Evolutionary conservation across 1,140 invertebrate genomes (phyloP).

Genomic region (Caenorhabditis elegans): DNA sequence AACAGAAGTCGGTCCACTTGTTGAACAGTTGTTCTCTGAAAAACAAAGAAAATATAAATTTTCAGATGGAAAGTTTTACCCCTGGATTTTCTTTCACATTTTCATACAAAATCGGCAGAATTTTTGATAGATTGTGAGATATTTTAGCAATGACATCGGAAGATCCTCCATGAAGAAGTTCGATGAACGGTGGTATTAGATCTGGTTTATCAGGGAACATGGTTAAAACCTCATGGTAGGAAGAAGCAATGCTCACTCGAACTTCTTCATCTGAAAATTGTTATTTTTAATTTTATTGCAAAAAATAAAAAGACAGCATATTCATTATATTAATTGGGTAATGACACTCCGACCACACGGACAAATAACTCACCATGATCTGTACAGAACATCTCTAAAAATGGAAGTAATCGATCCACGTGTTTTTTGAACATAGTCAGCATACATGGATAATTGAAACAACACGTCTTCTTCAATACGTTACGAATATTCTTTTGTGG

Average conservation of each 20-base stretch:
- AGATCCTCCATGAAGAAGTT: conserved; percentile 59
- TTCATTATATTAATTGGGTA: too few relatives aligned
- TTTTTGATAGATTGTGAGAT: conserved; percentile 53
- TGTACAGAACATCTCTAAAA: conserved; percentile 52
- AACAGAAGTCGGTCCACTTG: conserved; percentile 60
- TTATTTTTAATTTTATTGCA: too few relatives aligned
- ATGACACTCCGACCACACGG: too few relatives aligned
- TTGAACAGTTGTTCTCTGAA: conserved; percentile 48
- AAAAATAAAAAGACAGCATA: too few relatives aligned
- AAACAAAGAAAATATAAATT: too few relatives aligned
- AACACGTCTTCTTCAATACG: conserved; percentile 24
- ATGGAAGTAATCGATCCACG: conserved; percentile 47
- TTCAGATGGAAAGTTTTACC: background rate
- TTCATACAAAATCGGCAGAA: conserved; percentile 52
- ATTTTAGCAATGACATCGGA: conserved; percentile 61
- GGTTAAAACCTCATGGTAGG: conserved; percentile 60
- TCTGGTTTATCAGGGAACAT: conserved; percentile 50
- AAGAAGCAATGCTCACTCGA: conserved; percentile 58
- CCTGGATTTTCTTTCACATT: conserved; percentile 25
- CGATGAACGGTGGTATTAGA: conserved; percentile 59
- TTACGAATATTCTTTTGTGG: background rate
- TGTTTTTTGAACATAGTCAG: conserved; percentile 63
- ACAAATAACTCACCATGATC: conserved; percentile 34
- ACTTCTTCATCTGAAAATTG: conserved; percentile 52
- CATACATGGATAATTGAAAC: conserved; percentile 67